Evolutionary conservation across 2,113 vertebrate genomes (phyloP).

Genomic region (Euleptes europaea): DNA sequence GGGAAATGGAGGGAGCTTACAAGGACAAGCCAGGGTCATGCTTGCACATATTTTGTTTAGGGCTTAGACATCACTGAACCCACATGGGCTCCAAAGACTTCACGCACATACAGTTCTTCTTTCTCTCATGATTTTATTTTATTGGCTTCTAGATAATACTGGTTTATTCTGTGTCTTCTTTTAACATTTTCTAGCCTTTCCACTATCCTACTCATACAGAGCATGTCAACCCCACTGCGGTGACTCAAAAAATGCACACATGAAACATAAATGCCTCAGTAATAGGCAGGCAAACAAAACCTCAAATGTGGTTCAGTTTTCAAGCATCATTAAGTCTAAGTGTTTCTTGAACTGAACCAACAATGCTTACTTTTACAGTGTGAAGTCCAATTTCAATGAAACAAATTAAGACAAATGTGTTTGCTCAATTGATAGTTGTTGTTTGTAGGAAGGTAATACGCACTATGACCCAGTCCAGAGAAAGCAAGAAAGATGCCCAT

Average conservation of each 20-base stretch:
- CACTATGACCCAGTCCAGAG: neutral
- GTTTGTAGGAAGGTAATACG: neutral
- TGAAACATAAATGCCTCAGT: neutral
- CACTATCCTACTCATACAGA: neutral
- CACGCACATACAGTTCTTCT: neutral
- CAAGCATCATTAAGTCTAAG: neutral
- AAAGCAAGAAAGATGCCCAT: neutral
- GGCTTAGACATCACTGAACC: no score
- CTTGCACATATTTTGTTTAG: neutral
- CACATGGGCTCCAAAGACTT: no score
- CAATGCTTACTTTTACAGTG: no score
- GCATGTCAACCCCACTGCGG: neutral
- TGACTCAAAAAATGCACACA: neutral
- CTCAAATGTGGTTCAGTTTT: neutral
- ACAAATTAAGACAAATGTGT: neutral
- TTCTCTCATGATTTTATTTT: neutral
- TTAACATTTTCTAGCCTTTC: neutral
- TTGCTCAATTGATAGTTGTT: neutral
- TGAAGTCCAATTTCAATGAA: neutral
- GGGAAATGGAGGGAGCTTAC: no score
- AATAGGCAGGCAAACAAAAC: no score
- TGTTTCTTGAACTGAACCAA: neutral
- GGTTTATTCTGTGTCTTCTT: neutral
- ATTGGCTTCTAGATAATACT: neutral
- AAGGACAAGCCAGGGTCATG: no score